Base-by-base conservation (phyloP, 2,888 invertebrate species). In the Himalopsyche kuldschensis region DNA sequence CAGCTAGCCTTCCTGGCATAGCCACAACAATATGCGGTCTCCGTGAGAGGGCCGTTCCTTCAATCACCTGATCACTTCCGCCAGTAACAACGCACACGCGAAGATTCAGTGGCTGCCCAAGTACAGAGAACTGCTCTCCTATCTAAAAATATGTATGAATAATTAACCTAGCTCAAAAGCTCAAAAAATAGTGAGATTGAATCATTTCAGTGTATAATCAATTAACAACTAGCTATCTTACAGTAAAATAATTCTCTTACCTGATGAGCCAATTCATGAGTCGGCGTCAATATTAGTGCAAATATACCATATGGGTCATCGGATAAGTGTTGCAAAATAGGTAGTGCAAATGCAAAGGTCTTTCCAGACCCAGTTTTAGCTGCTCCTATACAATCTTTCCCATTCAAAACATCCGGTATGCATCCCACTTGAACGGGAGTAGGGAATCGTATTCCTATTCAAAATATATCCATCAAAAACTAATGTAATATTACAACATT, bases 281-380 rank as follows among this genome's bases (percentile, higher is more conserved):
- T 99, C 2, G 99, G 99, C 17, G 99, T 99, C 15, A 99, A 91
- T 30, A 99, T 92, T 35, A 99, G 92, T 2, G 98, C 98, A 93
- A 96, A 99, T 89, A 99, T 97, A 82, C 98, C 98, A 89, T 96
- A 98, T 0, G 99, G 99, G 90, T 99, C 99, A 88, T 97, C 96
- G 84, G 96, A 96, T 35, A 99, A 91, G 88, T 95, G 94, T 89
- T 99, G 97, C 76, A 99, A 89, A 87, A 99, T 97, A 0, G 99
- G 99, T 81, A 99, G 89, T 0, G 98, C 98, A 93, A 99, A 99
- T 0, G 99, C 98, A 88, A 99, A 94, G 0, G 99, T 99, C 92
- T 99, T 99, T 1, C 99, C 99, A 82, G 98, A 98, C 17, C 99
- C 99, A 10, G 99, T 99, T 90, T 99, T 98, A 0, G 99, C 98